Evolutionary conservation across 2,113 vertebrate species (phyloP).

Genomic region (Brachypodius melanocephalos): DNA sequence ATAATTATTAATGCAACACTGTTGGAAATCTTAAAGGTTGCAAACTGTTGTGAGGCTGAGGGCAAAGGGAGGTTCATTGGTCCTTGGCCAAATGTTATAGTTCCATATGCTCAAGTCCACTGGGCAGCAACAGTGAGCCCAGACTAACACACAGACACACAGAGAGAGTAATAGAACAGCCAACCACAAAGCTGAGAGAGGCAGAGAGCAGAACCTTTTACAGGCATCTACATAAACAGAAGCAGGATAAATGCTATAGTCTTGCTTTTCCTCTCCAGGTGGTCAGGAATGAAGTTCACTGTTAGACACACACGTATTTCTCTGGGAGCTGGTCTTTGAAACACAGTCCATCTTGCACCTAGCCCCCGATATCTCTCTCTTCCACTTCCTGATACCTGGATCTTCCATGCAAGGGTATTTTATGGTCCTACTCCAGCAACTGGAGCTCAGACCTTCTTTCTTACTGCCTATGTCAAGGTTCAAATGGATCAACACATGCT

Average conservation of each 20-base stretch:
- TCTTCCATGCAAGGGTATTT: neutral
- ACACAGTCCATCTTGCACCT: neutral
- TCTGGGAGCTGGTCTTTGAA: neutral
- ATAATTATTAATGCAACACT: neutral
- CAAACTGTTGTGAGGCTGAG: neutral
- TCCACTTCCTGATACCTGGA: neutral
- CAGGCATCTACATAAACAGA: neutral
- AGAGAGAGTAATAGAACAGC: neutral
- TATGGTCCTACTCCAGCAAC: neutral
- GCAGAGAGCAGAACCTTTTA: neutral
- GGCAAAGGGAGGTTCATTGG: neutral
- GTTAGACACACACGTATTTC: neutral
- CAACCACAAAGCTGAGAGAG: accelerated
- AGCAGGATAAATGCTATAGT: neutral
- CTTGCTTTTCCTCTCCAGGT: neutral
- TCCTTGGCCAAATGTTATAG: neutral
- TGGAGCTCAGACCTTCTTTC: neutral
- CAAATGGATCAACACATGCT: neutral
- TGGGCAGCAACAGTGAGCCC: accelerated
- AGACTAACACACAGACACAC: neutral
- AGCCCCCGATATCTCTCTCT: neutral
- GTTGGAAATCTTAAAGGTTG: neutral
- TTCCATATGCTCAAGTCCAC: neutral
- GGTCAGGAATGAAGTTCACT: neutral
- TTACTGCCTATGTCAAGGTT: neutral